Evolutionary conservation across 1,140 invertebrate species (phyloP).

Genomic region (Polyergus mexicanus): DNA sequence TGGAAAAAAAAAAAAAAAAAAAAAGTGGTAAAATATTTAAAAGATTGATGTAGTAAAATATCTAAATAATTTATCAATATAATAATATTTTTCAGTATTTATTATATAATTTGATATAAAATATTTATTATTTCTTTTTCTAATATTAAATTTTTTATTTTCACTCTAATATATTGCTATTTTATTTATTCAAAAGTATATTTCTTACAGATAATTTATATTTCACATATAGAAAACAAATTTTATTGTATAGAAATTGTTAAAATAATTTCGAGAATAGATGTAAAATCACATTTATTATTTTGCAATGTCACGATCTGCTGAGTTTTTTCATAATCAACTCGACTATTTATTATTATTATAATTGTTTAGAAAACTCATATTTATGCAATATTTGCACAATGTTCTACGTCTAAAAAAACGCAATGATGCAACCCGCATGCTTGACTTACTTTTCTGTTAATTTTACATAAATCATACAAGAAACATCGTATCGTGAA

Average conservation of each 20-base stretch:
- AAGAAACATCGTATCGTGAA: background rate
- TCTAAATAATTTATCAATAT: background rate
- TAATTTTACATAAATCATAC: conserved; percentile 50
- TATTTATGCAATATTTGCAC: background rate
- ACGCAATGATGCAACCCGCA: background rate
- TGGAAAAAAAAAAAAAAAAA: too few relatives aligned
- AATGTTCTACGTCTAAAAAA: conserved; percentile 3
- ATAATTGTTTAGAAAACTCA: conserved; percentile 19
- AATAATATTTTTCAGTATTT: background rate
- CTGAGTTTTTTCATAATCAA: background rate
- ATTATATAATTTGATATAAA: background rate
- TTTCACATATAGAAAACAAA: background rate
- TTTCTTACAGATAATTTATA: background rate
- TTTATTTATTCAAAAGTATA: background rate
- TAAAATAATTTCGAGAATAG: conserved; percentile 2
- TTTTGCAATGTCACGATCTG: background rate
- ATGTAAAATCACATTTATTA: background rate
- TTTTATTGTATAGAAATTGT: background rate
- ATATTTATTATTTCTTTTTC: too few relatives aligned
- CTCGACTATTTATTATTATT: background rate
- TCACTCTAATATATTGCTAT: background rate
- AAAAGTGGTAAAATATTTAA: too few relatives aligned
- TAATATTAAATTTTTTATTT: too few relatives aligned
- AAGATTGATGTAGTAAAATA: background rate
- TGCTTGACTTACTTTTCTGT: conserved; percentile 42